Percentiles rank a stretch among this genome's conserved stretches.
Conservation (phyloP, 2,797 vertebrate genomes). For the Hybognathus amarus region DNA sequence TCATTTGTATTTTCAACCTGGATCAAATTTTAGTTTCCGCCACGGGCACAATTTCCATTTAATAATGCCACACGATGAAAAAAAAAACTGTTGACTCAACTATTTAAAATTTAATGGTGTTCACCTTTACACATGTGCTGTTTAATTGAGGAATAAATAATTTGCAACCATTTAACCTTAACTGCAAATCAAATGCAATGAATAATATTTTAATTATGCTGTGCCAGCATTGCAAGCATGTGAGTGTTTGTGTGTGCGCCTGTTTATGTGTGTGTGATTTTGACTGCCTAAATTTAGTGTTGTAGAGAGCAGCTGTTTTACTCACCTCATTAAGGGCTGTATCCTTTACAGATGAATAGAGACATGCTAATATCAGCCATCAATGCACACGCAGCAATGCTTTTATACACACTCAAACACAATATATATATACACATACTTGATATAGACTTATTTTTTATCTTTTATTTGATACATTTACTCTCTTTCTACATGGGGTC, state of each 20-base stretch:
- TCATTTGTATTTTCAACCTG: slow-evolving; percentile 56
- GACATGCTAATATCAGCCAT: slow-evolving; percentile 15
- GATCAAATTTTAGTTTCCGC: slow-evolving; percentile 39
- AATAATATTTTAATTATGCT: slow-evolving; percentile 65
- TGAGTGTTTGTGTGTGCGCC: slow-evolving; percentile 37
- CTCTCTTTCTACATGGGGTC: not conserved
- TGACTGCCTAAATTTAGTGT: slow-evolving; percentile 56
- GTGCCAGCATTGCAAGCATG: slow-evolving; percentile 27
- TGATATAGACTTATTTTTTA: not conserved
- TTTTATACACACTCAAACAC: not conserved
- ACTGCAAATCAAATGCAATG: slow-evolving; percentile 63
- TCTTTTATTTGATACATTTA: no score
- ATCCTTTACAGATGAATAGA: slow-evolving; percentile 52
- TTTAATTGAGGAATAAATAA: slow-evolving; percentile 60
- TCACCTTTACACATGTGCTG: slow-evolving; percentile 61
- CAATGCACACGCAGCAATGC: slow-evolving; percentile 8
- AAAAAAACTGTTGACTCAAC: slow-evolving; percentile 58
- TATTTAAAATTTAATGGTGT: slow-evolving; percentile 62
- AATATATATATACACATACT: not conserved
- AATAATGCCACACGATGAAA: slow-evolving; percentile 43
- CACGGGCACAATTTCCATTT: slow-evolving; percentile 59
- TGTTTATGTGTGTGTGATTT: slow-evolving; percentile 48
- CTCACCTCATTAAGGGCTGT: slow-evolving; percentile 56
- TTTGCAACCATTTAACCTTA: slow-evolving; percentile 64
- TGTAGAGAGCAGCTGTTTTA: slow-evolving; percentile 56